Conservation (phyloP, 2,888 invertebrate genomes). For the Drosophila mimetica region DNA sequence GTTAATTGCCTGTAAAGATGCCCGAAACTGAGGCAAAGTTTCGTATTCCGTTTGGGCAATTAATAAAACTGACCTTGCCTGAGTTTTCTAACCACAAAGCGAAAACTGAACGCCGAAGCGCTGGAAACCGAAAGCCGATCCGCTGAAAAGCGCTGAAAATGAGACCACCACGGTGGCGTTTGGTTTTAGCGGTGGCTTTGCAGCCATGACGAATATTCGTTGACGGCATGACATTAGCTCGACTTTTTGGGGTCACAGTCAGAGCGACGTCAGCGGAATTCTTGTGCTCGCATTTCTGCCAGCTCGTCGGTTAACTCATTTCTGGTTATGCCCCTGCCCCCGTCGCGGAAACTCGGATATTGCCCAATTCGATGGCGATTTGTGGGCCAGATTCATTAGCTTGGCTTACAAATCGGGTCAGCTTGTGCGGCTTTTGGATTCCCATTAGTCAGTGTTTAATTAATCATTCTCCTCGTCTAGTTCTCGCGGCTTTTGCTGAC, state of each 20-base stretch:
- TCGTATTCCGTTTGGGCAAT: constrained; percentile 59
- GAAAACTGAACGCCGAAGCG: constrained; percentile 28
- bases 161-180: constrained; percentile 31
- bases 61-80: constrained; percentile 75
- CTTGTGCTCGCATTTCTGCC: constrained; percentile 58
- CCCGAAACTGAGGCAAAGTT: constrained; percentile 53
- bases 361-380: constrained; percentile 71
- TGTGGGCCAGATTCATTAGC: constrained; percentile 26
- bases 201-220: constrained; percentile 78
- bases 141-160: constrained; percentile 47
- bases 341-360: constrained; percentile 45
- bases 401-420: constrained; percentile 27
- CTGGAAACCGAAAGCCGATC: constrained; percentile 48
- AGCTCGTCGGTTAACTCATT: constrained; percentile 29
- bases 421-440: constrained; percentile 15
- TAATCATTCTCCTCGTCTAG: constrained; percentile 43
- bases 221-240: constrained; percentile 75
- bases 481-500: constrained; percentile 33
- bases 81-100: constrained; percentile 58
- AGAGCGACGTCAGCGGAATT: constrained; percentile 59
- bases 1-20: constrained; percentile 80
- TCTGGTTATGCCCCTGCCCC: constrained; percentile 59
- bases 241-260: constrained; percentile 74
- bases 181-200: constrained; percentile 54
- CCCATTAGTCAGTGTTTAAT: constrained; percentile 29